Conservation (phyloP, 2,797 vertebrate genomes). For the Semaprochilodus insignis region DNA sequence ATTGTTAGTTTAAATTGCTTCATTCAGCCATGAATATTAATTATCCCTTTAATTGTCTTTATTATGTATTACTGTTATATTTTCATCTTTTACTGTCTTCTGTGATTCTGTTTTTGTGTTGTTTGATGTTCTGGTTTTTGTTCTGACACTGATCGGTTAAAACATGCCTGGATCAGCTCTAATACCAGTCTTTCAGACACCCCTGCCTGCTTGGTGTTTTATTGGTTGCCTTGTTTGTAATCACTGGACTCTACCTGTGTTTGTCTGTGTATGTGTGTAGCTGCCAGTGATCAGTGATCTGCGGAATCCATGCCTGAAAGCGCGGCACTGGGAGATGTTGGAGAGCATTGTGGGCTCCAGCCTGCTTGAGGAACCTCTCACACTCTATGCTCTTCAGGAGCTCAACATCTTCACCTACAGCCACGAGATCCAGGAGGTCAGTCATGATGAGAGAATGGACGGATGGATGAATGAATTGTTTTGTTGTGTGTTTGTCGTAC, state of each 20-base stretch:
- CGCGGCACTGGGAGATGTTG: constrained; percentile 79
- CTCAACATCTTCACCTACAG: constrained; percentile 77
- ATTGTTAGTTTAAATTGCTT: no score
- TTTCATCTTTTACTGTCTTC: no score
- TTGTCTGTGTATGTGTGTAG: constrained; percentile 59
- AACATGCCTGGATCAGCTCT: no score
- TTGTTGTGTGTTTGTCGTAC: not conserved
- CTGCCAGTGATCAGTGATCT: constrained; percentile 84
- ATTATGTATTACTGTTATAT: no score
- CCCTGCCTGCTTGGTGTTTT: not conserved
- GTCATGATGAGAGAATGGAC: not conserved
- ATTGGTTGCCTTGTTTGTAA: not conserved
- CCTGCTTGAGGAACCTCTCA: constrained; percentile 73
- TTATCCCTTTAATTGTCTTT: no score
- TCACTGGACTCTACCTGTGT: not conserved
- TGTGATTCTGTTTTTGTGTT: no score
- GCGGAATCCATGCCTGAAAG: constrained; percentile 83
- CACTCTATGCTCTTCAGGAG: constrained; percentile 74
- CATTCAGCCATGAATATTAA: no score
- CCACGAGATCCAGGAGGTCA: constrained; percentile 81
- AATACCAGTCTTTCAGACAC: no score
- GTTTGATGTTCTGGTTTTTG: no score
- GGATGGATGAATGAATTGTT: not conserved
- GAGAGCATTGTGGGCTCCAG: constrained; percentile 73
- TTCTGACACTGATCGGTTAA: no score